phyloP scores from a whole-genome alignment of 2,797 vertebrate genomes.

The Euthynnus affinis region DNA sequence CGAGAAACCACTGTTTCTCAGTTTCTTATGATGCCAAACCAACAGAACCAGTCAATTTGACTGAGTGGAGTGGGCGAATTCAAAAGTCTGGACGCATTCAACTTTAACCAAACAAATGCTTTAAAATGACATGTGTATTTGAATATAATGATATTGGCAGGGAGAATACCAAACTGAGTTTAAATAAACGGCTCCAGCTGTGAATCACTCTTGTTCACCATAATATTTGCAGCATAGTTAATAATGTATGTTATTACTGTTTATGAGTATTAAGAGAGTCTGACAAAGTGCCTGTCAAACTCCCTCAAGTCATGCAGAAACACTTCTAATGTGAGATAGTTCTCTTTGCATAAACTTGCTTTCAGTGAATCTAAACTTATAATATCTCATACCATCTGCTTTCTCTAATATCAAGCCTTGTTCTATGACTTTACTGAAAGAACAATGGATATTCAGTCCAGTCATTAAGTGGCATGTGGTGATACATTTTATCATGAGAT shows the following conservation, averaged over 20 bases:
- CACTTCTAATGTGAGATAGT: background rate
- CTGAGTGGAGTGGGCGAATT: too few species aligned
- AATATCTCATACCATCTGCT: background rate
- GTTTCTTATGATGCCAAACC: too few species aligned
- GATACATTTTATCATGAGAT: background rate
- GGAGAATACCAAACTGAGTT: background rate
- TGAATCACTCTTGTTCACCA: background rate
- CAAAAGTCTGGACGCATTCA: too few species aligned
- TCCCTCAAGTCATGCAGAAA: background rate
- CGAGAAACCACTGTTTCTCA: too few species aligned
- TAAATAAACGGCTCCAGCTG: background rate
- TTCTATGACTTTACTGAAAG: constrained; percentile 3
- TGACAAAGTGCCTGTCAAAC: background rate
- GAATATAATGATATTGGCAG: background rate
- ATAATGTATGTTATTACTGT: background rate
- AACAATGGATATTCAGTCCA: background rate
- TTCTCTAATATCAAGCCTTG: background rate
- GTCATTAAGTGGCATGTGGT: background rate
- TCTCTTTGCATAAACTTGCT: background rate
- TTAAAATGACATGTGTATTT: too few species aligned
- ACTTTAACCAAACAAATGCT: background rate
- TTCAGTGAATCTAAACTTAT: too few species aligned
- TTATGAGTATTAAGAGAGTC: background rate
- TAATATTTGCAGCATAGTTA: constrained; percentile 5
- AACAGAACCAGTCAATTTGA: too few species aligned